Percentiles rank a stretch among this genome's conserved stretches.
These are phyloP conservation scores for Chiridota heheva DNA, from an alignment of 35 echinoderm and acorn worm genomes.

Conservation along the genomic window DNA sequence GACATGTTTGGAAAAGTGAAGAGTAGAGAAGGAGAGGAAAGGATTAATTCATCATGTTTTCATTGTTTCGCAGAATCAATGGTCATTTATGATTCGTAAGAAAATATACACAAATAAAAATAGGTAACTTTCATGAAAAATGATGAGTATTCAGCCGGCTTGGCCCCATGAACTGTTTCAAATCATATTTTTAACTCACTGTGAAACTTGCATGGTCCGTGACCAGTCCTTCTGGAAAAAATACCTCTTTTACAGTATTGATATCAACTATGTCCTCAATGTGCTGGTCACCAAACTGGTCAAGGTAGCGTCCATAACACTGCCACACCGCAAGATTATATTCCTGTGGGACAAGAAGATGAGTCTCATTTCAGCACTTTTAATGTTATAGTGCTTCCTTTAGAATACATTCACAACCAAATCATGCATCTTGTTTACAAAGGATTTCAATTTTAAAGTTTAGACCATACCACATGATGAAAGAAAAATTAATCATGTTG, in stretches of 20 bases:
- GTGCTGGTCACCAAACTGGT: conserved; percentile 98
- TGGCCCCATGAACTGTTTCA: no score
- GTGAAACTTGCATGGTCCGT: conserved; percentile 95
- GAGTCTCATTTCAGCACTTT: background rate
- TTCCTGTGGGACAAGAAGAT: conserved; percentile 49
- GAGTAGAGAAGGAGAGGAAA: no score
- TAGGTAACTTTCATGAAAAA: no score
- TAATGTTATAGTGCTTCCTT: background rate
- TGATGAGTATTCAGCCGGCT: no score
- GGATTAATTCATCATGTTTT: no score
- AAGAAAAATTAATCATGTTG: background rate
- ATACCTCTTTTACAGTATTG: conserved; percentile 81
- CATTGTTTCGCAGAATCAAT: no score
- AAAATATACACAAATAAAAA: no score
- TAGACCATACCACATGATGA: background rate
- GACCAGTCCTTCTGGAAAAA: conserved; percentile 93
- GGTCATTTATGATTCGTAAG: no score
- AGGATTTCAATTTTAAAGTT: background rate
- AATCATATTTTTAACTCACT: no score
- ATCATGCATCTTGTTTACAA: background rate
- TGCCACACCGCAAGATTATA: conserved; percentile 99
- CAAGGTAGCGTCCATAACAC: conserved; percentile 97
- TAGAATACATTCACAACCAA: background rate
- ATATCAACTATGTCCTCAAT: conserved; percentile 94
- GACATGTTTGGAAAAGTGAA: no score